Evolutionary conservation across 1,140 invertebrate genomes (phyloP).

Genomic region (Paralvinella palmiformis): DNA sequence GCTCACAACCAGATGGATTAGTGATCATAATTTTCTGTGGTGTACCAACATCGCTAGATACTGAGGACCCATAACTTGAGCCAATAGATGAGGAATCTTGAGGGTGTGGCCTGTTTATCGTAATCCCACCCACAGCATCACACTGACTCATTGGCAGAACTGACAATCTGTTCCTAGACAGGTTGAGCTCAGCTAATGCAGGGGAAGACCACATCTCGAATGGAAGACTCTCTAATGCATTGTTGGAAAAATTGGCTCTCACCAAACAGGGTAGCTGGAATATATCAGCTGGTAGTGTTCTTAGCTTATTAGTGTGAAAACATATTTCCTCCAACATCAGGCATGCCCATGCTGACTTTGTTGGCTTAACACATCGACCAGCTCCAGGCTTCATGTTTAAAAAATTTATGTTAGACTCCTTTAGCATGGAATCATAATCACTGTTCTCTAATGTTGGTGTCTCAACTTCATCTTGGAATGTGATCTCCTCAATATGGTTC

Average conservation of each 20-base stretch:
- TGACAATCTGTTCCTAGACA: conserved; percentile 80
- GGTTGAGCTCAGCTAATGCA: conserved; percentile 81
- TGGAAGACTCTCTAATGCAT: conserved; percentile 81
- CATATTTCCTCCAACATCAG: conserved; percentile 83
- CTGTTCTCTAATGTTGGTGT: too few species aligned
- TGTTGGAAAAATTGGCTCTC: conserved; percentile 86
- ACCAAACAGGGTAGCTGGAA: conserved; percentile 74
- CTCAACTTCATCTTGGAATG: too few species aligned
- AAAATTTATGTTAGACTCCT: too few species aligned
- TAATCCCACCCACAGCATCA: too few species aligned
- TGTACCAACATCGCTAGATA: neutral
- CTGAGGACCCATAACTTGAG: neutral
- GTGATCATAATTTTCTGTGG: neutral
- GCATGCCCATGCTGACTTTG: neutral
- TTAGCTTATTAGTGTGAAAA: conserved; percentile 79
- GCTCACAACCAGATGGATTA: neutral
- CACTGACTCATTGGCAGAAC: conserved; percentile 62
- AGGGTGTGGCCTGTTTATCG: too few species aligned
- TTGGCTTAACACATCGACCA: neutral
- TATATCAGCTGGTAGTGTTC: conserved; percentile 69
- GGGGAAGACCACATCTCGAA: conserved; percentile 81
- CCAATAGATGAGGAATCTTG: neutral
- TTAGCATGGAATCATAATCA: too few species aligned
- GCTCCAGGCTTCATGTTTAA: neutral
- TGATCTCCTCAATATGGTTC: conserved; percentile 75